Conservation (phyloP, 2,888 invertebrate species). For the Campopleginae sp. region DNA sequence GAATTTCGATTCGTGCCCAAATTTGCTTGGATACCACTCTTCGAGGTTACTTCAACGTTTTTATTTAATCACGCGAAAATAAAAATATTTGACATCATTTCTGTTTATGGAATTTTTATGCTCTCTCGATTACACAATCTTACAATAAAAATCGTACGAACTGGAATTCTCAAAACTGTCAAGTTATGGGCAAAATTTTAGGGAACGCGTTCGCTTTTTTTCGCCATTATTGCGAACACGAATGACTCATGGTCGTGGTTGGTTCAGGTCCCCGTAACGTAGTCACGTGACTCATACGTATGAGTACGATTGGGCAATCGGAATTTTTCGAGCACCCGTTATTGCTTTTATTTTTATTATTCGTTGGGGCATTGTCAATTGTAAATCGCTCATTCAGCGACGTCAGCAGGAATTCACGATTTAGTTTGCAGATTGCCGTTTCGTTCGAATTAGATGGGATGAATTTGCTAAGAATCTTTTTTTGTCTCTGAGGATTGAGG, state of each 20-base stretch:
- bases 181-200: too few species aligned
- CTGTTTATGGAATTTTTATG: neutral
- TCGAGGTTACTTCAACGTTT: neutral
- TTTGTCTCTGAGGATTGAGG: neutral
- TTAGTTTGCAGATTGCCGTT: neutral
- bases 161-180: neutral
- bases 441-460: neutral
- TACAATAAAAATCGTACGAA: neutral
- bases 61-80: neutral
- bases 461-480: neutral
- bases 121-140: neutral
- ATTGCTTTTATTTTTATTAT: constrained; percentile 3
- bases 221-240: neutral
- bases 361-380: neutral
- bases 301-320: constrained; percentile 49
- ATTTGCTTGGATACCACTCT: neutral
- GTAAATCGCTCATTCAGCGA: constrained; percentile 1
- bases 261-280: constrained; percentile 4
- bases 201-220: neutral
- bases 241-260: neutral
- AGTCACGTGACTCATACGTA: constrained; percentile 6
- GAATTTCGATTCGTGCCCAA: neutral
- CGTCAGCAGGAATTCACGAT: neutral
- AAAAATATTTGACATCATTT: neutral
- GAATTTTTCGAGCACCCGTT: constrained; percentile 36